A percentile compares a stretch with the other conserved stretches of the same genome.
Evolutionary conservation across 2,888 invertebrate genomes (phyloP).

Genomic region (Teleogryllus oceanicus): DNA sequence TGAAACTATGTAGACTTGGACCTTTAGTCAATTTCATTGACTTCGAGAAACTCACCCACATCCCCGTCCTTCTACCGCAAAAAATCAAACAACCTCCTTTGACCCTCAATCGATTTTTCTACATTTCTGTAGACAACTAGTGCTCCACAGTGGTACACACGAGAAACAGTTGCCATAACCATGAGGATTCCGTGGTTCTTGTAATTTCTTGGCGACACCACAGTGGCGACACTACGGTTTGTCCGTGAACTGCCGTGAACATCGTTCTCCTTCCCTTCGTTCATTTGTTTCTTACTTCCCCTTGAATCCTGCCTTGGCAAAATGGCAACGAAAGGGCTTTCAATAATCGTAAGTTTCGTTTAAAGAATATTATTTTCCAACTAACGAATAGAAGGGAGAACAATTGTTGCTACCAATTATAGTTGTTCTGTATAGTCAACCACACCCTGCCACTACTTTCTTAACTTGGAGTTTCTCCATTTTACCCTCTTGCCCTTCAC

Average conservation of each 20-base stretch:
- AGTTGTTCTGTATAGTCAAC: no score
- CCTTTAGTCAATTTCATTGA: no score
- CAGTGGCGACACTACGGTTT: no score
- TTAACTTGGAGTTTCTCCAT: background rate
- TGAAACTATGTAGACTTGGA: no score
- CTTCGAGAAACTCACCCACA: background rate
- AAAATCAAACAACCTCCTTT: background rate
- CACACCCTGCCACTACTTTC: no score
- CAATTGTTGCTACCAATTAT: no score
- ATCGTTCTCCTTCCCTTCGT: no score
- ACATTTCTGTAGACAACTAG: background rate
- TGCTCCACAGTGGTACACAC: background rate
- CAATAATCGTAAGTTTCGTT: background rate
- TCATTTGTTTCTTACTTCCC: no score
- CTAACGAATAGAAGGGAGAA: no score
- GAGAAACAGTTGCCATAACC: background rate
- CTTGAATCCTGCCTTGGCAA: background rate
- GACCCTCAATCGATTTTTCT: background rate
- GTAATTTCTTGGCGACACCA: background rate
- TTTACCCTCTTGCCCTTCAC: background rate
- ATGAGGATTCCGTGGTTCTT: background rate
- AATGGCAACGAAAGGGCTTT: background rate
- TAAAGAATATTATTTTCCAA: background rate
- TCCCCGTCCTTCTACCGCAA: background rate
- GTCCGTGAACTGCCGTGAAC: no score